These are phyloP conservation scores for Dipodomys ordii DNA, from an alignment of 2,113 vertebrate species.

Conservation along the genomic window DNA sequence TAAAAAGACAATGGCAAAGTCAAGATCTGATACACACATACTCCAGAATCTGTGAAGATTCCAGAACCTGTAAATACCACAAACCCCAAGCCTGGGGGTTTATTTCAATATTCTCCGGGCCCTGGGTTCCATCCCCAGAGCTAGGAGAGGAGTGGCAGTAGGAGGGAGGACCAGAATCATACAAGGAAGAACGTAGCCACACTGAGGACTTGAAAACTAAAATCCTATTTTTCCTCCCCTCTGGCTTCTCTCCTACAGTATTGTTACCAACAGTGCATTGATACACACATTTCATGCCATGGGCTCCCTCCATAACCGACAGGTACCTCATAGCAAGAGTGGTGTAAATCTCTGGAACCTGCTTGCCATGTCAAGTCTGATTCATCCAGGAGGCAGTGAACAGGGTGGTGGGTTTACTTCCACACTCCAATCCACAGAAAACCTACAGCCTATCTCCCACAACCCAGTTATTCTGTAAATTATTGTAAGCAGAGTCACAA, in stretches of 20 bases:
- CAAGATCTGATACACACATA: neutral
- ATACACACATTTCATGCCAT: accelerated
- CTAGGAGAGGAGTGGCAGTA: accelerated
- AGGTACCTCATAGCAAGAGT: accelerated
- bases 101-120: neutral
- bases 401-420: accelerated
- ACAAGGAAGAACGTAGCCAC: neutral
- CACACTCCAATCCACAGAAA: neutral
- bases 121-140: neutral
- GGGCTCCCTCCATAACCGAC: accelerated
- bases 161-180: neutral
- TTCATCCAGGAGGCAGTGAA: accelerated
- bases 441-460: neutral
- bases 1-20: accelerated
- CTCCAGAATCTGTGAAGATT: neutral
- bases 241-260: neutral
- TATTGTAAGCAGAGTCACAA: slow-evolving; percentile 6
- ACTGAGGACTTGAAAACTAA: neutral
- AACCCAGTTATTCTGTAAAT: neutral
- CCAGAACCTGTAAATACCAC: no score
- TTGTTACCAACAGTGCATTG: neutral
- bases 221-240: neutral
- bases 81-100: no score
- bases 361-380: neutral
- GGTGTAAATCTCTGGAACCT: accelerated